phyloP scores from a whole-genome alignment of 2,113 vertebrate genomes.

The Callionymus lyra region DNA sequence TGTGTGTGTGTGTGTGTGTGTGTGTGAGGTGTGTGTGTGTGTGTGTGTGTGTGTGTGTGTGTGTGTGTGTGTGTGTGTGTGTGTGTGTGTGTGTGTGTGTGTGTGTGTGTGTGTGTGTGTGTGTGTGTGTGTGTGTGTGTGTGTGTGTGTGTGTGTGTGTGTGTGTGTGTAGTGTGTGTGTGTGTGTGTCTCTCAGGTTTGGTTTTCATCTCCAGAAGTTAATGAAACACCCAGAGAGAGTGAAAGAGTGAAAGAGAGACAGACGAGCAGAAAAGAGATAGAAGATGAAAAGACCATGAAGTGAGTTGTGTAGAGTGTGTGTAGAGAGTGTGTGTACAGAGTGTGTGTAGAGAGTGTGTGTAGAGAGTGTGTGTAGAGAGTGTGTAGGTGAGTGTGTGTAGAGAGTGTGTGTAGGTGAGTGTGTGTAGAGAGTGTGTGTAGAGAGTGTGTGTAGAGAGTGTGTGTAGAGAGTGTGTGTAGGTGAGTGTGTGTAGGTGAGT shows the following conservation, averaged over 20 bases:
- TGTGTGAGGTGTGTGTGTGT: slow-evolving; percentile 13
- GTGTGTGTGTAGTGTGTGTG: slow-evolving; percentile 24
- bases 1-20: slow-evolving; percentile 37
- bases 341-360: too few relatives aligned
- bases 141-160: slow-evolving; percentile 4
- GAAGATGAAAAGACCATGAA: slow-evolving; percentile 7
- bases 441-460: too few relatives aligned
- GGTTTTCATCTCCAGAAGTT: slow-evolving; percentile 48
- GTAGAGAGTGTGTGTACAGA: too few relatives aligned
- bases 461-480: too few relatives aligned
- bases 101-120: slow-evolving; percentile 11
- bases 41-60: slow-evolving; percentile 6
- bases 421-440: too few relatives aligned
- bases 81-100: slow-evolving; percentile 6
- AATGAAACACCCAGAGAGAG: slow-evolving; percentile 53
- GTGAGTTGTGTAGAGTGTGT: too few relatives aligned
- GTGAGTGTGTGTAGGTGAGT: too few relatives aligned
- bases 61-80: slow-evolving; percentile 15
- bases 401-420: too few relatives aligned
- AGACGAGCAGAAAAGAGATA: slow-evolving; percentile 3
- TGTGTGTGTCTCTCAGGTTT: slow-evolving; percentile 43
- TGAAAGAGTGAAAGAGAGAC: not conserved
- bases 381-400: too few relatives aligned
- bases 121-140: slow-evolving; percentile 10
- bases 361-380: too few relatives aligned